A percentile compares a stretch with the other conserved stretches of the same genome.
These are phyloP conservation scores for Noctilio leporinus DNA, from an alignment of 2,113 vertebrate genomes.

Conservation along the genomic window DNA sequence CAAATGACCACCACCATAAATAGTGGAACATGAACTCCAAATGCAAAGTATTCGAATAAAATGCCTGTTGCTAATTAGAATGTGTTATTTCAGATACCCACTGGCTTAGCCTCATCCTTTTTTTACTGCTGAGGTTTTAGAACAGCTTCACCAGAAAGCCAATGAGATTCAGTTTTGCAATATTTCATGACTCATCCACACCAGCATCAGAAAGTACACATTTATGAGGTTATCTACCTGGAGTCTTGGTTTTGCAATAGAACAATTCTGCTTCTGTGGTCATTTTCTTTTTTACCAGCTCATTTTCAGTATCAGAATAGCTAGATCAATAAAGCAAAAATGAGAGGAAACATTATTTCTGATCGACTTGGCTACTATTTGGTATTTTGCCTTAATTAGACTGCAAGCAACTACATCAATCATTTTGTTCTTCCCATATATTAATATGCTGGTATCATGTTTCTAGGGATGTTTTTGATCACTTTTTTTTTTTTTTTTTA, in stretches of 20 bases:
- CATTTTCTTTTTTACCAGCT: not conserved
- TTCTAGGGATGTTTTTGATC: not conserved
- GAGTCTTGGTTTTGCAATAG: constrained; percentile 8
- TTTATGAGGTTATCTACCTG: not conserved
- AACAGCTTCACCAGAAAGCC: constrained; percentile 22
- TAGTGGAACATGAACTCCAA: not conserved
- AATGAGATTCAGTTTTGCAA: constrained; percentile 12
- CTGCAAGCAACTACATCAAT: not conserved
- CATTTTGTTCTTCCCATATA: not conserved
- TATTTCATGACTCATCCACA: constrained; percentile 32
- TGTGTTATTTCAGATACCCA: not conserved
- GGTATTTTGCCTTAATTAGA: not conserved
- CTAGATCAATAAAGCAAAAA: not conserved
- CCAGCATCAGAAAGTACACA: not conserved
- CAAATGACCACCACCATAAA: not conserved
- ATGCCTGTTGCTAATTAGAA: not conserved
- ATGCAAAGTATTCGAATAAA: not conserved
- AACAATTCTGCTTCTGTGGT: not conserved
- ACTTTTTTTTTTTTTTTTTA: not conserved
- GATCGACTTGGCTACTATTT: not conserved
- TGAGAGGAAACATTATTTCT: not conserved
- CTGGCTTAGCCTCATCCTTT: not conserved
- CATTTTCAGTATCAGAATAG: not conserved
- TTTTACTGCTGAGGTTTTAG: not conserved
- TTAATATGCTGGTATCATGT: not conserved